Evolutionary conservation across 2,797 vertebrate genomes (phyloP), one percentile per base, ranked within the genome.

Genomic region (Prunella strophiata): DNA sequence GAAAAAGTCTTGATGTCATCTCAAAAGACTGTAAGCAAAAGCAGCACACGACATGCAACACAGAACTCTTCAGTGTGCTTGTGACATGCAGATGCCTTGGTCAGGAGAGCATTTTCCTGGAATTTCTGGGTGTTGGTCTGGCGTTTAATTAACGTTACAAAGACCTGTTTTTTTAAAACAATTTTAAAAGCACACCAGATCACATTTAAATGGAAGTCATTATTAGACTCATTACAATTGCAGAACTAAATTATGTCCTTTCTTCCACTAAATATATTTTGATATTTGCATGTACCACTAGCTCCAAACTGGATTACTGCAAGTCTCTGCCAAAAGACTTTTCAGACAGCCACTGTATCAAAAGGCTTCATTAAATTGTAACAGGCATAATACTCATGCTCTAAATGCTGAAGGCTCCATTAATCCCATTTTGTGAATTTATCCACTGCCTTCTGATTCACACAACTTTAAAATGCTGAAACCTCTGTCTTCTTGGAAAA

Each of bases 101-200:
- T 73, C 14, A 59, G 19, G 52, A 42, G 51, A 61, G n/a, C 26
- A 34, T 65, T 85, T 93, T 81, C 54, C 75, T 74, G 22, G 62
- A 63, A 87, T 54, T 93, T 89, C 61, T 45, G 73, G 50, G 48
- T 91, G 52, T 54, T 42, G 61, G 55, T 34, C 75, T 74, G 45
- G 32, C 48, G 25, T 88, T 91, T 90, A 68, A 90, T 72, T 94
- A 95, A 75, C 10, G 10, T 52, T 81, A 88, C 50, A 84, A 78
- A 58, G 71, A 50, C 11, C 5, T 11, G 5, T 0, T 77, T 77
- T 80, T 73, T 61, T 1, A 22, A 72, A 75, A 52, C 29, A 18
- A 82, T 55, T 71, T 8, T 7, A 51, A 94, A 84, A 78, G 48
- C 74, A 63, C 50, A 34, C 38, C 34, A 76, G 59, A 82, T 62